A percentile compares a stretch with the other conserved stretches of the same genome.
phyloP scores from a whole-genome alignment of 2,888 invertebrate genomes.

The Anoncus sp. region DNA sequence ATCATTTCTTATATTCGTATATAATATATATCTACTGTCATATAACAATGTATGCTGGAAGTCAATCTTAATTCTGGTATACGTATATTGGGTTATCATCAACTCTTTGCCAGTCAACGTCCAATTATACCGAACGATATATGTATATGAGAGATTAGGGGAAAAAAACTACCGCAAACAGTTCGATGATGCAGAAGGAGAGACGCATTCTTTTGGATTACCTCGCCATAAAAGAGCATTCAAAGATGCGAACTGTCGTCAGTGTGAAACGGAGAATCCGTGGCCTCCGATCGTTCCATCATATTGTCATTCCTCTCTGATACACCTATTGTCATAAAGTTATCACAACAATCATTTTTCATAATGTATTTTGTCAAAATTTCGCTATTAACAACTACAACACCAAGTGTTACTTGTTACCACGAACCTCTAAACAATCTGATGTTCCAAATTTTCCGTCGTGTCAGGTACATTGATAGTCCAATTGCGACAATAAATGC shows the following conservation, averaged over 20 bases:
- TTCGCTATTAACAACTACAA: too few species aligned
- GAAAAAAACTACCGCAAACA: background rate
- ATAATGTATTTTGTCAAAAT: too few species aligned
- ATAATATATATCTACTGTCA: too few species aligned
- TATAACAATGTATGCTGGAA: too few species aligned
- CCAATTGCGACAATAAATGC: background rate
- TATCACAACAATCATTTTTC: too few species aligned
- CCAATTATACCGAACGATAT: too few species aligned
- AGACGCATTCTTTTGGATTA: background rate
- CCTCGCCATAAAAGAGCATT: background rate
- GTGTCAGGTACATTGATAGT: conserved; percentile 1
- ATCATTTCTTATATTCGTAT: conserved; percentile 12
- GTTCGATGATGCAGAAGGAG: background rate
- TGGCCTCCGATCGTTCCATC: conserved; percentile 51
- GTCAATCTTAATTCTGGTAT: too few species aligned
- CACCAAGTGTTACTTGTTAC: too few species aligned
- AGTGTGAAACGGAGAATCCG: conserved; percentile 52
- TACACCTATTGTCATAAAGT: background rate
- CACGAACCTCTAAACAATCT: conserved; percentile 7
- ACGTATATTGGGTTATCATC: too few species aligned
- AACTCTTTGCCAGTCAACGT: too few species aligned
- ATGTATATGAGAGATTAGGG: too few species aligned
- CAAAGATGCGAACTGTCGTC: conserved; percentile 49
- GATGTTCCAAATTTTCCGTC: background rate
- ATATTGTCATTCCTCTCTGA: conserved; percentile 25